Base-by-base conservation (phyloP, 2,888 invertebrate genomes). In the Tiphia femorata region DNA sequence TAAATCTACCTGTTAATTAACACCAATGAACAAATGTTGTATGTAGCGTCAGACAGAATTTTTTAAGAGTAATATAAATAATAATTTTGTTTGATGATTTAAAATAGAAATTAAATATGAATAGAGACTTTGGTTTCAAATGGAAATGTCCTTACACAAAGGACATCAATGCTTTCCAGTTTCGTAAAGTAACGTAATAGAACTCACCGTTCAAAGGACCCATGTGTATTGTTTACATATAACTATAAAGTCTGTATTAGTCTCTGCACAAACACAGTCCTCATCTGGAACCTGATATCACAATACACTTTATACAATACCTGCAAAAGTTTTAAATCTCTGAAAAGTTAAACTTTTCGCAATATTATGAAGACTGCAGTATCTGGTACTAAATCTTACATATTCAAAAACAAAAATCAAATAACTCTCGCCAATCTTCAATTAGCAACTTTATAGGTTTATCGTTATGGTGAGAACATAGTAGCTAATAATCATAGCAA, bases 351-450 rank as follows among this genome's bases (percentile, higher is more conserved):
- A 37, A 7, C 37, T 8, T 37, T 37, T 12, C 10, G 17, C 19
- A 12, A 23, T 7, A n/a, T 12, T 5, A 6, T 51, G 54, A 56
- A 23, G 47, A 54, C 53, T 46, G 8, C 40, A 47, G 25, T 40
- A 56, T 47, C 16, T n/a, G 23, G 10, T 29, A 21, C 20, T 19
- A 20, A 37, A 37, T 10, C 17, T 23, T 46, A 17, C n/a, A 30
- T 41, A 49, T 38, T 30, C 16, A 33, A 61, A 42, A 49, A 59
- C 25, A 49, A 58, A 60, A 54, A 58, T 66, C 62, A 65, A 67
- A 64, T 59, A 72, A 71, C 61, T 73, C 67, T 73, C 73, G 76
- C 73, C 75, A 64, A 70, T 72, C 52, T 63, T 58, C 47, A 38
- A 62, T 62, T 55, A 50, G 70, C 23, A 42, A 62, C 57, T 62